Base-by-base conservation (phyloP, 2,797 vertebrate species). In the Mus minutoides region DNA sequence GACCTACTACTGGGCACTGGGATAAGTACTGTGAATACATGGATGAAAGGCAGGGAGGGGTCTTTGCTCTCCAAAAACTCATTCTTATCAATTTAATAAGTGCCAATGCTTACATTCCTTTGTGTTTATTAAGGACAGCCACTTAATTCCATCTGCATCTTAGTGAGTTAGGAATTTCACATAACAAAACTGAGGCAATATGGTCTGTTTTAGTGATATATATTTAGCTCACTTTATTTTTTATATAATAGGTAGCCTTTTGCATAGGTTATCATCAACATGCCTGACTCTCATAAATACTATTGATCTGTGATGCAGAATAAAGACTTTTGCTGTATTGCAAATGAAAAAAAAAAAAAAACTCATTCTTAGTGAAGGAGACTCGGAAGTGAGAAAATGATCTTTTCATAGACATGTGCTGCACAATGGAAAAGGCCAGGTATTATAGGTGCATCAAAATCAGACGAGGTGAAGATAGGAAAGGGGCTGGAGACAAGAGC, bases 231-330 rank as follows among this genome's bases (percentile, higher is more conserved):
- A 54, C 54, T 91, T 76, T 40, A 21, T 84, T 92, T 94, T 31
- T 52, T 49, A 87, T 34, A 83, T 29, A 22, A 91, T 21, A 89
- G n/a, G n/a, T 84, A 26, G 11, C 19, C n/a, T 95, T 96, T 94
- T 88, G 71, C 93, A 29, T 67, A 56, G 29, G 6, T 91, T 95
- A 58, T 31, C 40, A 82, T 73, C 54, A 86, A 67, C 79, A 2
- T n/a, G 64, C 88, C 88, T 96, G 19, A 31, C 34, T 92, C 43
- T 93, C 46, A 80, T 87, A 95, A 83, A 96, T 93, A 96, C 77
- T 69, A 73, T 54, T 84, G 34, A 37, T 75, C 43, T 95, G 5
- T 87, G 83, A 93, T 79, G 52, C 73, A 94, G 37, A 92, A 62
- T 58, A 0, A 82, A 91, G 37, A 34, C 4, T 52, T 91, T 93